A percentile compares a stretch with the other conserved stretches of the same genome.
Conservation (phyloP, 2,113 vertebrate species). For the Podilymbus podiceps region DNA sequence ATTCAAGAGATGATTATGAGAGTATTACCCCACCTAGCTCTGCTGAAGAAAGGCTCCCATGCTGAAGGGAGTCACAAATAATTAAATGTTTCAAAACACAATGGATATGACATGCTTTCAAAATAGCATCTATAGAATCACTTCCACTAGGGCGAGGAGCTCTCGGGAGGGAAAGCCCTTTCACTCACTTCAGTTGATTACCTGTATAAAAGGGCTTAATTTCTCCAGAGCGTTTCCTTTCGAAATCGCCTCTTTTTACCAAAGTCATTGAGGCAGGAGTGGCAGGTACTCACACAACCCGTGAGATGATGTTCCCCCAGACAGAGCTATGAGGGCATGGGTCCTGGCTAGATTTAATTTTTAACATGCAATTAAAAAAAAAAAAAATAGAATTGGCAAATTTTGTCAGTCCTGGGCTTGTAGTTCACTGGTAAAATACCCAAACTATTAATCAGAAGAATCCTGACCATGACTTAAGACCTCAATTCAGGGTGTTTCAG, state of each 20-base stretch:
- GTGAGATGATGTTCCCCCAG: neutral
- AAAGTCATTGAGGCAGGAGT: neutral
- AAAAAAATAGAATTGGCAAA: rapidly evolving
- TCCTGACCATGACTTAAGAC: neutral
- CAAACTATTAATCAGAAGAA: neutral
- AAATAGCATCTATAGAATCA: constrained; percentile 66
- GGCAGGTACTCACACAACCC: neutral
- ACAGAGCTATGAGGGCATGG: neutral
- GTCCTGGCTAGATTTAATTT: neutral
- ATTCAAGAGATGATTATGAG: neutral
- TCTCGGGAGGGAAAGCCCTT: constrained; percentile 63
- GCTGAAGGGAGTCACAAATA: constrained; percentile 69
- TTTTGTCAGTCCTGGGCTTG: neutral
- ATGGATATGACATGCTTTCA: constrained; percentile 66
- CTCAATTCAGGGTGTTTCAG: neutral
- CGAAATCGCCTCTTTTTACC: constrained; percentile 31
- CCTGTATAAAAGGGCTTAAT: constrained; percentile 64
- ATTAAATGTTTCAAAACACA: constrained; percentile 71
- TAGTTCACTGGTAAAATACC: neutral
- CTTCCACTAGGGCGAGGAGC: constrained; percentile 57
- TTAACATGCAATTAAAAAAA: neutral
- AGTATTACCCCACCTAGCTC: constrained; percentile 23
- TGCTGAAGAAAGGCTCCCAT: constrained; percentile 40
- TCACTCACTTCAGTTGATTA: constrained; percentile 66
- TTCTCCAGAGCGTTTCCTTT: constrained; percentile 43